These are phyloP conservation scores for Microctonus hyperodae DNA, from an alignment of 2,888 invertebrate genomes.

Conservation along the genomic window DNA sequence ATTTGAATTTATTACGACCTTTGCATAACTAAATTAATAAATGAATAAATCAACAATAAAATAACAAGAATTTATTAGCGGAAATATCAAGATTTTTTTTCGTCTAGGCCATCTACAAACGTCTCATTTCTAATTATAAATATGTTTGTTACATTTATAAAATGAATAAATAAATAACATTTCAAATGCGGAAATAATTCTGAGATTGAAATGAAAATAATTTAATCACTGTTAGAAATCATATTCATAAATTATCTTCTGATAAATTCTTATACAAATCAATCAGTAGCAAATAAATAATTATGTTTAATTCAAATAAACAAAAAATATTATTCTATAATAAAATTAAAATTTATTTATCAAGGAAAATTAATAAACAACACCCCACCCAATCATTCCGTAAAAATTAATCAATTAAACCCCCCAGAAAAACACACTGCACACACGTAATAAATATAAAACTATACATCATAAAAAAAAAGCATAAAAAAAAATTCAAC, in stretches of 20 bases:
- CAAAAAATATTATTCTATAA: no score
- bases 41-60: not conserved
- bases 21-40: not conserved
- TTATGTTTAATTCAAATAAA: not conserved
- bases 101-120: no score
- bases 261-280: not conserved
- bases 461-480: not conserved
- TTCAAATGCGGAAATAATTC: not conserved
- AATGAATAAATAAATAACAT: no score
- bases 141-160: not conserved
- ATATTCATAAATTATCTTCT: not conserved
- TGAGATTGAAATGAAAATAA: not conserved
- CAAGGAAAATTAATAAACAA: no score
- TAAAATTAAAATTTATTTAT: no score
- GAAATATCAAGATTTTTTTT: not conserved
- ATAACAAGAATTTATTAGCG: not conserved
- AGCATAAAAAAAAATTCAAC: not conserved
- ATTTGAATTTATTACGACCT: not conserved
- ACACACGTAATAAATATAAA: conserved; percentile 12
- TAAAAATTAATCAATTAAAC: not conserved
- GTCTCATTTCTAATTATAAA: not conserved
- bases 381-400: conserved; percentile 11
- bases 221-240: not conserved
- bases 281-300: not conserved
- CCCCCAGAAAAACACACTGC: not conserved